Evolutionary conservation across 2,888 invertebrate genomes (phyloP).

Genomic region (Ctenicera cuprea): DNA sequence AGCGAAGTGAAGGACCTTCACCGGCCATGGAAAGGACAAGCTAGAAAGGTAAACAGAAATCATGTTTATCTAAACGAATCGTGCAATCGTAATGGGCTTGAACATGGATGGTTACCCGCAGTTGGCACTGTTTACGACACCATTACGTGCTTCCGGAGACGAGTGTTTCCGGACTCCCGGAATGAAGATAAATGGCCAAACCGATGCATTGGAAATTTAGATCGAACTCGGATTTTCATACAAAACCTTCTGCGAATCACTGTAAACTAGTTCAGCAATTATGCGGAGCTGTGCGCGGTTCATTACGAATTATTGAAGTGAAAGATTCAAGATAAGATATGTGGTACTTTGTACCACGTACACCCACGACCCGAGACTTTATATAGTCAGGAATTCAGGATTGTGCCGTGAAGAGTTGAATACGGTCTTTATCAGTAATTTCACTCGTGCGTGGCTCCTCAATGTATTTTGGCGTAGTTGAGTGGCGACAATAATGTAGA

Average conservation of each 20-base stretch:
- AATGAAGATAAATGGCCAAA: slow-evolving; percentile 32
- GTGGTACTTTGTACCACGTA: background rate
- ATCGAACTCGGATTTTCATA: slow-evolving; percentile 18
- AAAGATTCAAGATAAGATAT: slow-evolving; percentile 25
- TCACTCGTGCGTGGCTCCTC: slow-evolving; percentile 21
- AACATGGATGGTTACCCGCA: slow-evolving; percentile 26
- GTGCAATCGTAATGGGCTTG: slow-evolving; percentile 20
- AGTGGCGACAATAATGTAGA: background rate
- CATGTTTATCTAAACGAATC: slow-evolving; percentile 26
- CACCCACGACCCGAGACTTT: background rate
- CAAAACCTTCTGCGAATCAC: background rate
- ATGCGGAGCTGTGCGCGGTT: background rate
- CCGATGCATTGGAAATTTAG: slow-evolving; percentile 7
- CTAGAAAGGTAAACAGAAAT: slow-evolving; percentile 27
- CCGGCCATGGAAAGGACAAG: slow-evolving; percentile 1
- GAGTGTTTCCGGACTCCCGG: slow-evolving; percentile 26
- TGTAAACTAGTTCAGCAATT: background rate
- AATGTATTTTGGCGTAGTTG: slow-evolving; percentile 2
- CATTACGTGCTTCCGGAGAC: slow-evolving; percentile 29
- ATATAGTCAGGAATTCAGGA: background rate
- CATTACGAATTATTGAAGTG: slow-evolving; percentile 11
- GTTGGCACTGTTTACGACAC: slow-evolving; percentile 36
- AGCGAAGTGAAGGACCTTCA: background rate
- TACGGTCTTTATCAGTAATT: slow-evolving; percentile 27
- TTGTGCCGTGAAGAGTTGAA: slow-evolving; percentile 10